Evolutionary conservation across 2,113 vertebrate genomes (phyloP).

Genomic region (Dipodomys stephensi): DNA sequence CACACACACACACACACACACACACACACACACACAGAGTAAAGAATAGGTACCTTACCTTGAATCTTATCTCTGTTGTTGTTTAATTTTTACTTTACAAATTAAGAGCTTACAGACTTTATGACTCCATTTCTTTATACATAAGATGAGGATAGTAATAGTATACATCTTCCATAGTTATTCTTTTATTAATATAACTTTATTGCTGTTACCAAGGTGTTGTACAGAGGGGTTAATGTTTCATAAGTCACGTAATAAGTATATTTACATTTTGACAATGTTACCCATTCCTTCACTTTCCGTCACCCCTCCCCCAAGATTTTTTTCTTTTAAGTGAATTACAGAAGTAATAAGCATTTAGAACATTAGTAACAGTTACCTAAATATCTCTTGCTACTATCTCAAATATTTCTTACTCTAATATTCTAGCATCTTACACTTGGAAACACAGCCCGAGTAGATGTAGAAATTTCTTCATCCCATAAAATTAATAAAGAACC

Average conservation of each 20-base stretch:
- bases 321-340: neutral
- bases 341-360: neutral
- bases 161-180: neutral
- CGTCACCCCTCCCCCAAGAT: too few species aligned
- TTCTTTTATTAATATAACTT: neutral
- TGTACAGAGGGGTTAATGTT: too few species aligned
- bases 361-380: neutral
- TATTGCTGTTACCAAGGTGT: too few species aligned
- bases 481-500: neutral
- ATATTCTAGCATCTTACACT: neutral
- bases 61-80: conserved; percentile 7
- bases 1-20: too few species aligned
- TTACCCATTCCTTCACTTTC: too few species aligned
- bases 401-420: neutral
- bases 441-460: neutral
- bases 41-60: neutral
- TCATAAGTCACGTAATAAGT: too few species aligned
- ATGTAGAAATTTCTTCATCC: neutral
- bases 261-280: too few species aligned
- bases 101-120: neutral
- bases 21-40: too few species aligned
- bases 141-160: neutral
- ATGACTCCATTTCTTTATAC: neutral
- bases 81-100: neutral
- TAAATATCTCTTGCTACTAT: neutral